Base-by-base conservation (phyloP, 2,888 invertebrate genomes). In the Sesia bembeciformis region DNA sequence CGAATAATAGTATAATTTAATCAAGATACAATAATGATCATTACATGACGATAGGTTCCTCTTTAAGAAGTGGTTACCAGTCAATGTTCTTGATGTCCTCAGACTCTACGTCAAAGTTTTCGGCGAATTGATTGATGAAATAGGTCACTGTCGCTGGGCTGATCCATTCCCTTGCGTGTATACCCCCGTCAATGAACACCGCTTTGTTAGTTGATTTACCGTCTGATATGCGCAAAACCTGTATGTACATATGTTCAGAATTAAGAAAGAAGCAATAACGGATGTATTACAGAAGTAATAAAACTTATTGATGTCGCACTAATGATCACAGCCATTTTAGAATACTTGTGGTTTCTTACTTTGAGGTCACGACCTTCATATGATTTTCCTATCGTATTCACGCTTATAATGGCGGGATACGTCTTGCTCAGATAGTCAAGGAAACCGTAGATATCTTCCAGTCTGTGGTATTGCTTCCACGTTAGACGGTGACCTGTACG, bases 141-240 rank as follows among this genome's bases (percentile, higher is more conserved):
- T 92, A 96, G 3, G 95, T 94, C 1, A 95, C 95, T 0, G 93
- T 91, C 0, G 96, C 95, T 0, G 96, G 96, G 53, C 95, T 94
- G 63, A 96, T 96, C 96, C 96, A 98, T 90, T 98, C 98, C 43
- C 98, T 91, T 0, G 97, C 97, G 71, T 97, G 97, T 62, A 97
- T 96, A 4, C 97, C 96, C 40, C 94, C 94, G 67, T 94, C 94
- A 55, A 94, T 91, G 91, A 94, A 95, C 39, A 95, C 84, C 0
- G 94, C 94, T 57, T 93, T 93, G 63, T 93, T 94, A 7, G 83
- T 83, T 0, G 90, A 65, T 49, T 92, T 91, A 5, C 94, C 94
- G 67, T 94, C 92, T 6, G 95, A 95, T 60, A 95, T 93, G 62
- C 94, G 89, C 53, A 90, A 62, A 5, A 90, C 63, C 90, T 90